Percentiles rank a stretch among this genome's conserved stretches.
These are phyloP conservation scores for Coleophora flavipennella DNA, from an alignment of 2,888 invertebrate species.

Conservation along the genomic window DNA sequence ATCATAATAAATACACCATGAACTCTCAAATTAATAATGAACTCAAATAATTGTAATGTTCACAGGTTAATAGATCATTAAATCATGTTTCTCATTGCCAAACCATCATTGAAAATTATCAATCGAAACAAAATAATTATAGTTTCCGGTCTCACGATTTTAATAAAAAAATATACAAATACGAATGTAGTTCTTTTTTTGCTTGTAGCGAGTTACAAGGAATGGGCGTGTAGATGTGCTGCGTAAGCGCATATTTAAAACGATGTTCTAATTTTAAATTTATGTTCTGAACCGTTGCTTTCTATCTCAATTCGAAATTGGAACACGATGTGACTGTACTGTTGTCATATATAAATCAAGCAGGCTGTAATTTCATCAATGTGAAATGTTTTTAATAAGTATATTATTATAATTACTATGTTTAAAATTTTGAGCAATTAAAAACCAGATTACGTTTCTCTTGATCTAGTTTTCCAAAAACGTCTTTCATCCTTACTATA, in stretches of 20 bases:
- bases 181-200: constrained; percentile 20
- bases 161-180: constrained; percentile 17
- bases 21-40: background rate
- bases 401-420: too few relatives aligned
- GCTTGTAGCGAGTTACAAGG: constrained; percentile 22
- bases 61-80: constrained; percentile 4
- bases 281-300: constrained; percentile 13
- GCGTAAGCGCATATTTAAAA: constrained; percentile 19
- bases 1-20: background rate
- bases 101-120: constrained; percentile 18
- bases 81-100: constrained; percentile 17
- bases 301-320: constrained; percentile 10
- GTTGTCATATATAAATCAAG: background rate
- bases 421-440: too few relatives aligned
- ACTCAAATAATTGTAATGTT: background rate
- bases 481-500: too few relatives aligned
- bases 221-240: constrained; percentile 22
- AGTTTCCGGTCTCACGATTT: constrained; percentile 24
- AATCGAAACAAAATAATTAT: constrained; percentile 27
- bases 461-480: too few relatives aligned
- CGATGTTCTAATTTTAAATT: constrained; percentile 28
- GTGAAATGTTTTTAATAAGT: too few relatives aligned
- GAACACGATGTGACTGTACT: constrained; percentile 9
- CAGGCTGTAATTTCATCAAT: background rate
- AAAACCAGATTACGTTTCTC: too few relatives aligned